Evolutionary conservation across 2,888 invertebrate species (phyloP), one percentile per base, ranked within the genome.

Genomic region (Barypeithes pellucidus): DNA sequence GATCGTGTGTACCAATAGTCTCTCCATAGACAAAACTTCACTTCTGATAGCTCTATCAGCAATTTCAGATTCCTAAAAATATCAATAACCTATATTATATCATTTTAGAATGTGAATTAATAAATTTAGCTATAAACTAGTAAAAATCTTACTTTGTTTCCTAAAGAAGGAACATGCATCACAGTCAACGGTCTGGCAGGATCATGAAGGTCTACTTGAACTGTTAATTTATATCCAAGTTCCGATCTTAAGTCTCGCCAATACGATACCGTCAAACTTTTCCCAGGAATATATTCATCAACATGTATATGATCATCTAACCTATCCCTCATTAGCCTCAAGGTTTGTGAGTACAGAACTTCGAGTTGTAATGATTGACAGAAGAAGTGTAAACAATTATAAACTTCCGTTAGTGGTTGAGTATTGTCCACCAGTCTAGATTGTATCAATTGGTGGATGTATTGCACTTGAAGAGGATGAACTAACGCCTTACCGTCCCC

Each of bases 401-500:
- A 96, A 0, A 95, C 91, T 84, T 95, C 95, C 61, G 92, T 91
- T 14, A 96, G 86, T 1, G 95, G 95, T 81, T 92, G 90, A 0
- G 91, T 89, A 84, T 93, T 93, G 81, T 95, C 94, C 11, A 94
- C 93, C 8, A 97, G 88, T 36, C 98, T 91, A 0, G 95, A 92
- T 87, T 99, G 99, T 1, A 97, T 93, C 29, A 99, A 90, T 81
- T 97, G 95, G 81, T 98, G 97, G 66, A 99, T 93, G 87, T 96
- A 98, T 82, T 96, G 92, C 18, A 95, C 91, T 89, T 98, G 99
- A 8, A 98, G 89, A 3, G 94, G 93, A 88, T 99, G 99, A 2
- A 99, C 98, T 69, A 99, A 88, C 0, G 96, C 92, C 86, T 97
- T 97, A 12, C 99, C 99, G 90, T 97, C 97, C 82, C 98, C 97